Conservation (phyloP, 2,113 vertebrate genomes). For the Oxyruncus cristatus region DNA sequence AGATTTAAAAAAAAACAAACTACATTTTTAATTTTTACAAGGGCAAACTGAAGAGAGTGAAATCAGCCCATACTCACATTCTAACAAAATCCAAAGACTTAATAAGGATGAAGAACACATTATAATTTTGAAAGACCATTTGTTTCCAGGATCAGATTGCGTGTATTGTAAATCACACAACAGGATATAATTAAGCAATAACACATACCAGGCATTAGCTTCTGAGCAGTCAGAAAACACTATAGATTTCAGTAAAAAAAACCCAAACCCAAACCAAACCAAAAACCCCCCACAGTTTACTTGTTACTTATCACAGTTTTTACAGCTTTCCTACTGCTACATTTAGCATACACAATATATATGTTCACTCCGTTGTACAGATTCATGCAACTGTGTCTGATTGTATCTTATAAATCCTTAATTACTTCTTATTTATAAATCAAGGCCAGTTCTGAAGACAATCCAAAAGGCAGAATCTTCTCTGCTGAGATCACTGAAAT, state of each 20-base stretch:
- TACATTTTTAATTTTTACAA: background rate
- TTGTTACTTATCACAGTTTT: slow-evolving; percentile 33
- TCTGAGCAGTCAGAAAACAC: background rate
- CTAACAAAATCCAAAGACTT: background rate
- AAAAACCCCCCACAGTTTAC: background rate
- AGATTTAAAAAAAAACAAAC: background rate
- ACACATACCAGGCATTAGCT: background rate
- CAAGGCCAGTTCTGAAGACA: background rate
- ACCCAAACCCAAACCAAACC: background rate
- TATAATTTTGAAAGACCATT: slow-evolving; percentile 12
- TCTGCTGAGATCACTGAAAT: background rate
- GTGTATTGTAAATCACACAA: background rate
- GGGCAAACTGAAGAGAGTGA: background rate
- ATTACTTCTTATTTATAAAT: slow-evolving; percentile 5
- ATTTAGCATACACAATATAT: background rate
- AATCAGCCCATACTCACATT: background rate
- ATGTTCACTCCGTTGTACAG: background rate
- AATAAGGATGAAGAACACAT: background rate
- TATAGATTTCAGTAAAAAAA: background rate
- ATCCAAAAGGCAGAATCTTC: background rate
- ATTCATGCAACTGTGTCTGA: background rate
- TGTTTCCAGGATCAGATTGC: background rate
- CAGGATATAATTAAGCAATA: slow-evolving; percentile 45
- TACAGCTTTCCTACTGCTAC: background rate
- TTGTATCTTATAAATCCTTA: background rate